These are phyloP conservation scores for Hydropsyche betteni DNA, from an alignment of 2,888 invertebrate species.

Conservation along the genomic window DNA sequence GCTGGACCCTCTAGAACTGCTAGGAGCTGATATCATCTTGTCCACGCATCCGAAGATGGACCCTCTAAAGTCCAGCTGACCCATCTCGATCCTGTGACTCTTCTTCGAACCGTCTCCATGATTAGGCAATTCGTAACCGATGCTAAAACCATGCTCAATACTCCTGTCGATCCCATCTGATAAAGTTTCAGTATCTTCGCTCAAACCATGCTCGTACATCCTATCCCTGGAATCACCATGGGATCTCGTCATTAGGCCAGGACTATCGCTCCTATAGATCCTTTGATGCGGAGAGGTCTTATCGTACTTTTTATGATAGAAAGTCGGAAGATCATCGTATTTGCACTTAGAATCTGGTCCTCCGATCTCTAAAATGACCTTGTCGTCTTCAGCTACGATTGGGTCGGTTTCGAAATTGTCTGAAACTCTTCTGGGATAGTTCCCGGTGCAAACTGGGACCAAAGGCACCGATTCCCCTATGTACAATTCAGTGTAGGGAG, in stretches of 20 bases:
- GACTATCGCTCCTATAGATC: conserved; percentile 46
- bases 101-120: conserved; percentile 31
- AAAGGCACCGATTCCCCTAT: conserved; percentile 42
- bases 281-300: conserved; percentile 64
- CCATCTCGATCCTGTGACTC: conserved; percentile 23
- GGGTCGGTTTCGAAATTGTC: conserved; percentile 46
- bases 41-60: conserved; percentile 31
- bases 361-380: conserved; percentile 65
- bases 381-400: conserved; percentile 56
- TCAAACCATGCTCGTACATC: conserved; percentile 41
- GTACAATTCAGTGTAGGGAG: conserved; percentile 43
- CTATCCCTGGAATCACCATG: conserved; percentile 43
- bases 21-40: conserved; percentile 5
- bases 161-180: conserved; percentile 37
- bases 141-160: conserved; percentile 31
- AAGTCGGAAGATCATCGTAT: conserved; percentile 59
- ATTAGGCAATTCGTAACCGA: conserved; percentile 39
- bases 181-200: conserved; percentile 34
- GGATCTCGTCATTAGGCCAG: conserved; percentile 26
- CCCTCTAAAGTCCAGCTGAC: conserved; percentile 37
- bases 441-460: conserved; percentile 44
- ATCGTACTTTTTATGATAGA: conserved; percentile 66
- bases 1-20: not conserved
- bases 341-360: conserved; percentile 56
- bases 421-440: conserved; percentile 49